Conservation (phyloP, 2,113 vertebrate genomes). For the Sciurus niger region DNA sequence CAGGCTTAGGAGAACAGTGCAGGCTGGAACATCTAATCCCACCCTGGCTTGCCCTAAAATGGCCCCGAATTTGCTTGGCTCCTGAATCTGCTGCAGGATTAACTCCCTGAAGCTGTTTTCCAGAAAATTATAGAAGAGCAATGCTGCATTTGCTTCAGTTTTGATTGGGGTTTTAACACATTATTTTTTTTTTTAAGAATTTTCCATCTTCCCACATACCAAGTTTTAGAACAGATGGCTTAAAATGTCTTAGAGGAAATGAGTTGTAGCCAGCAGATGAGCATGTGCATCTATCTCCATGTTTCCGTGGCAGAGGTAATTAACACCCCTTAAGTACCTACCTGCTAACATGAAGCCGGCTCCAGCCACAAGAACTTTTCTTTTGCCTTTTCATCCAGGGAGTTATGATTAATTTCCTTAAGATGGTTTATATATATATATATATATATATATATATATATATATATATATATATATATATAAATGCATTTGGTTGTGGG, state of each 20-base stretch:
- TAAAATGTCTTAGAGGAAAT: constrained; percentile 61
- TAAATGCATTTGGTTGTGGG: background rate
- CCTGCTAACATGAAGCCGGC: background rate
- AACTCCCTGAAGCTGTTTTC: constrained; percentile 21
- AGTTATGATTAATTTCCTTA: background rate
- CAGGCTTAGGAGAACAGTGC: constrained; percentile 68
- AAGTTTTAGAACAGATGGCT: constrained; percentile 53
- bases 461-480: too few species aligned
- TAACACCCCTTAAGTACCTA: background rate
- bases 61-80: constrained; percentile 39
- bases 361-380: background rate
- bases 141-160: background rate
- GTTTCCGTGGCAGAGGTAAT: background rate
- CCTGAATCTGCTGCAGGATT: background rate
- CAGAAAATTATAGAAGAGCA: constrained; percentile 34
- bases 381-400: background rate
- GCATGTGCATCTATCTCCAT: rapidly evolving
- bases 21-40: constrained; percentile 79
- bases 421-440: too few species aligned
- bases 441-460: rapidly evolving
- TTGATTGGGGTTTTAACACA: constrained; percentile 27
- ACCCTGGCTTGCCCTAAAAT: constrained; percentile 63
- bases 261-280: background rate
- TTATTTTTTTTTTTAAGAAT: constrained; percentile 27
- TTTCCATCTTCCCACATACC: constrained; percentile 57